Base-by-base conservation (phyloP, 2,888 invertebrate genomes). In the Petrolisthes cinctipes region DNA sequence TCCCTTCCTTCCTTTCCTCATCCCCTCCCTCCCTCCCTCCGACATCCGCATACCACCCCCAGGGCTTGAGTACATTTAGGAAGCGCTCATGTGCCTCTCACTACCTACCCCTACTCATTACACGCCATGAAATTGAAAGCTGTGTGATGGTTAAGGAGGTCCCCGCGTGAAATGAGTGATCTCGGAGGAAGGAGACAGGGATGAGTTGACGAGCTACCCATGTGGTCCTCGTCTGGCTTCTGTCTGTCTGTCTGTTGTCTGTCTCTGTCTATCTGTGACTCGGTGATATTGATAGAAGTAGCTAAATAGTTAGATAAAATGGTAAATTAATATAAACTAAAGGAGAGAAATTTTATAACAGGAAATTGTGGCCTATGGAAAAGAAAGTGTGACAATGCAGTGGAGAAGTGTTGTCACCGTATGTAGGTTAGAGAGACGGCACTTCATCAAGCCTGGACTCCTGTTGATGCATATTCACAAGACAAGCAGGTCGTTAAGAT, bases 391-490 rank as follows among this genome's bases (percentile, higher is more conserved):
- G n/a, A n/a, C n/a, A n/a, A n/a, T n/a, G n/a, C n/a, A n/a, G n/a
- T n/a, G n/a, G n/a, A n/a, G n/a, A n/a, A n/a, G n/a, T n/a, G n/a
- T n/a, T 6, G 61, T 14, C 61, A 61, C 61, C 14, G 61, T 61
- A 61, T 9, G 61, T 6, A 61, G 14, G 61, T 61, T 61, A n/a
- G n/a, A n/a, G n/a, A 61, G 73, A 73, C 73, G 73, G 73, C 80
- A 51, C 80, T 80, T 80, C 80, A 57, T 80, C 56, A 9, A 57
- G 37, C 78, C 6, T 6, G 80, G 61, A 61, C 80, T 80, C 80
- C 14, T 6, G 61, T n/a, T 82, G 82, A 66, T 82, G 82, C 82
- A 82, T 82, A 82, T 82, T 82, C 82, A 82, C 66, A 23, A 66
- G 68, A 17, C 51, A 66, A 66, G 66, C 68, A 66, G 66, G 82